phyloP scores from a whole-genome alignment of 2,797 vertebrate genomes.

The Pseudomugil gertrudae region DNA sequence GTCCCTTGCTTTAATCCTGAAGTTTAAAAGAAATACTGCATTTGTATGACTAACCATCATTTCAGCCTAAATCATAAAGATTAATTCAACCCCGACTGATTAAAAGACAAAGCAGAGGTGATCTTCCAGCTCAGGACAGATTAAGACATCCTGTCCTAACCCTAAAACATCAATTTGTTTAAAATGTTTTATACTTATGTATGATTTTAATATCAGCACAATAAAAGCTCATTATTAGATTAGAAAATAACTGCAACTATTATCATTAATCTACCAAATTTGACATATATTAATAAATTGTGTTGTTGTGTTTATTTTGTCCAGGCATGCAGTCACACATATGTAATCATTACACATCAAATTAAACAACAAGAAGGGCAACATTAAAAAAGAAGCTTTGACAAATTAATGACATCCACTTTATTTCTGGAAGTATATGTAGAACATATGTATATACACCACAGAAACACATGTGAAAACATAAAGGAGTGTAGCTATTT shows the following conservation, averaged over 20 bases:
- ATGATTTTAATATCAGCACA: no score
- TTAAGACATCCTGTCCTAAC: no score
- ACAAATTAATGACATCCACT: not conserved
- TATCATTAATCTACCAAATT: no score
- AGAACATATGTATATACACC: not conserved
- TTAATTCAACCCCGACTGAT: not conserved
- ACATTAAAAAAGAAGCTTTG: not conserved
- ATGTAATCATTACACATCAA: not conserved
- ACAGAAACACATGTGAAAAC: slow-evolving; percentile 55
- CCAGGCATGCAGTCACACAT: not conserved
- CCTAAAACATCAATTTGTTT: no score
- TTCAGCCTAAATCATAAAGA: not conserved
- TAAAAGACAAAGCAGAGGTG: not conserved
- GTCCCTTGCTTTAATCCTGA: not conserved
- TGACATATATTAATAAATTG: no score
- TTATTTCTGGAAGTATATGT: slow-evolving; percentile 2
- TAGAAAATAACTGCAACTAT: no score
- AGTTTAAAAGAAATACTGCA: not conserved
- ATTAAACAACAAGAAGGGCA: not conserved
- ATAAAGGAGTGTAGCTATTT: slow-evolving; percentile 63
- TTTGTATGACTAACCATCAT: not conserved
- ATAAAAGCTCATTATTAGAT: no score
- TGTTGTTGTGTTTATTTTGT: not conserved
- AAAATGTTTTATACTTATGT: no score
- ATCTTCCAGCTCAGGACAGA: not conserved